phyloP scores from a whole-genome alignment of 2,113 vertebrate genomes.

The Cairina moschata region DNA sequence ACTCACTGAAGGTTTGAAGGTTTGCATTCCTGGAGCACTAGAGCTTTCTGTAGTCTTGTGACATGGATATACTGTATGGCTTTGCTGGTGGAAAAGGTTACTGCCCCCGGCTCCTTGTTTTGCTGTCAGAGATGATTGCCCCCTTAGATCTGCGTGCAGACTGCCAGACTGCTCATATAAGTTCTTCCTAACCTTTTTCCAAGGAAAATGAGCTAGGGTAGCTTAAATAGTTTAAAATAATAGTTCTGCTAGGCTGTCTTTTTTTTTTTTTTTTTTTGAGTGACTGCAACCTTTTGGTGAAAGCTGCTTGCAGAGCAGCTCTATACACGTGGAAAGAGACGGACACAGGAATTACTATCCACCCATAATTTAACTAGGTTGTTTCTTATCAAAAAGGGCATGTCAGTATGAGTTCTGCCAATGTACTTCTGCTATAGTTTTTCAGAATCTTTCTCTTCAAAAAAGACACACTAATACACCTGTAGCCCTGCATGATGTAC shows the following conservation, averaged over 20 bases:
- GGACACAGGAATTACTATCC: neutral
- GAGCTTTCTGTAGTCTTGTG: constrained; percentile 8
- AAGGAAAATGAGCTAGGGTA: neutral
- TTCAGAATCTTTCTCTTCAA: neutral
- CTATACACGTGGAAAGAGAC: neutral
- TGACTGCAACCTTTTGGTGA: neutral
- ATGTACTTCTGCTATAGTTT: neutral
- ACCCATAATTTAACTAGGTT: neutral
- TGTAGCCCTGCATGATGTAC: neutral
- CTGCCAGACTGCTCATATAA: neutral
- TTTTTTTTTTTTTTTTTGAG: neutral
- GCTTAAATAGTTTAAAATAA: neutral
- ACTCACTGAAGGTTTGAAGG: neutral
- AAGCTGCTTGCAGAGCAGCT: neutral
- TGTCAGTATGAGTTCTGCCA: neutral
- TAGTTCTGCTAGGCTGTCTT: neutral
- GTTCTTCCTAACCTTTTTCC: neutral
- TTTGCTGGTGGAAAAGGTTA: constrained; percentile 51
- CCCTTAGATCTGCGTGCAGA: neutral
- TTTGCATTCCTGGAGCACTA: neutral
- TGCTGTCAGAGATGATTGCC: neutral
- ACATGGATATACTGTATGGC: neutral
- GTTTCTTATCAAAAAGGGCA: neutral
- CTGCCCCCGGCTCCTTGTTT: neutral
- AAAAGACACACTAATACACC: neutral